phyloP scores from a whole-genome alignment of 2,113 vertebrate genomes.

The Cercocebus atys region DNA sequence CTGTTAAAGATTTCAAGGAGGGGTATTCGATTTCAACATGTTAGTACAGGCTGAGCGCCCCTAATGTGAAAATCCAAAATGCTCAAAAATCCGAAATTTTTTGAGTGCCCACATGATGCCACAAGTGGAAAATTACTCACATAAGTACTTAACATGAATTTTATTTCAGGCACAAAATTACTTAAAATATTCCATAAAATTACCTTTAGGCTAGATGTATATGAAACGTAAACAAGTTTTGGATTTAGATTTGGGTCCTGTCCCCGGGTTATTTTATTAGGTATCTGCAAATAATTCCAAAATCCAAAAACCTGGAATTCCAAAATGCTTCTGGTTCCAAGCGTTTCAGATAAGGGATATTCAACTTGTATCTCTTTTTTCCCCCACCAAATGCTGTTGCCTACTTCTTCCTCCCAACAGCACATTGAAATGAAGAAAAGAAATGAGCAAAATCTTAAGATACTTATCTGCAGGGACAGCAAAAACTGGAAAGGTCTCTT shows the following conservation, averaged over 20 bases:
- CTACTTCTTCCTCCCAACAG: background rate
- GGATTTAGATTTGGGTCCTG: background rate
- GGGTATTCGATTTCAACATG: background rate
- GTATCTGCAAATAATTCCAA: background rate
- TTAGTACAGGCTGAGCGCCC: background rate
- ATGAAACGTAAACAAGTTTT: background rate
- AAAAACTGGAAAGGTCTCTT: background rate
- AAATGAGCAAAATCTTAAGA: conserved; percentile 25
- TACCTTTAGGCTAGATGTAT: background rate
- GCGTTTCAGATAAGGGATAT: background rate
- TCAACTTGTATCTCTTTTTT: background rate
- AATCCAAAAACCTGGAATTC: background rate
- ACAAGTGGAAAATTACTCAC: background rate
- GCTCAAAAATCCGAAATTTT: background rate
- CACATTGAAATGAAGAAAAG: conserved; percentile 1
- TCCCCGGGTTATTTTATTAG: background rate
- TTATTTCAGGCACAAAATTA: background rate
- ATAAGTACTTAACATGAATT: background rate
- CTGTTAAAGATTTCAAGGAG: background rate
- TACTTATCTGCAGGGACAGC: background rate
- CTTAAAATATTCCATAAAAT: background rate
- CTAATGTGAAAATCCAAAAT: background rate
- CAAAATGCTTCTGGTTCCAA: background rate
- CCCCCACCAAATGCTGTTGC: background rate
- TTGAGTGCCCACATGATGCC: background rate